Evolutionary conservation across 1,140 invertebrate genomes (phyloP), one percentile per base, ranked within the genome.

Genomic region (Philotrypesis tridentata): DNA sequence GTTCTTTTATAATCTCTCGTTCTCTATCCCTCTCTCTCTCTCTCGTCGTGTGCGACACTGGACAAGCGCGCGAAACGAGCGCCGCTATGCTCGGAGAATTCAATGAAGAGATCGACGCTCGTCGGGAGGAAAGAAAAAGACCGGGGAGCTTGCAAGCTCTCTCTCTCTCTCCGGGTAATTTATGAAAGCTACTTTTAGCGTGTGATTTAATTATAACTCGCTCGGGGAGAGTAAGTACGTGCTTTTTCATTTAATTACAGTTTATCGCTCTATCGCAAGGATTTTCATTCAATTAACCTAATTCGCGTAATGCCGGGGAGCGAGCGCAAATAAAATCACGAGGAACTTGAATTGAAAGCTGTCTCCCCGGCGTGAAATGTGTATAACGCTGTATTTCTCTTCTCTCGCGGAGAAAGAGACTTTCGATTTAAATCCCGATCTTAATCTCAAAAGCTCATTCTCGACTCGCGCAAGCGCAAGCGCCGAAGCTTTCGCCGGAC

Each of bases 371-470:
- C 12, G 71, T 40, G 21, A 74, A 31, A 27, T 21, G 27, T 74
- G 37, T 40, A 43, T 48, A 27, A 55, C 48, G n/a, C 21, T 55
- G 21, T 55, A 29, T 70, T 31, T 31, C 12, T 17, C 48, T 17
- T 12, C 17, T 55, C n/a, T n/a, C n/a, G n/a, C n/a, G n/a, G n/a
- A n/a, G n/a, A n/a, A n/a, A 14, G 1, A 17, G 21, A 74, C 7
- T 74, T 74, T 21, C 12, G 55, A 48, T 27, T n/a, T 74, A 61
- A 74, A 74, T 74, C 72, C 21, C n/a, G 25, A 74, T 74, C 48
- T 74, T 29, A 27, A 74, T 33, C 72, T 74, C n/a, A 61, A n/a
- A n/a, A 74, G 48, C 72, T 40, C 43, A 74, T n/a, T 74, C 40
- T n/a, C 17, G 14, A n/a, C n/a, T n/a, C n/a, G n/a, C n/a, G n/a